These are phyloP conservation scores for Cariama cristata DNA, from an alignment of 2,113 vertebrate genomes.

Conservation along the genomic window DNA sequence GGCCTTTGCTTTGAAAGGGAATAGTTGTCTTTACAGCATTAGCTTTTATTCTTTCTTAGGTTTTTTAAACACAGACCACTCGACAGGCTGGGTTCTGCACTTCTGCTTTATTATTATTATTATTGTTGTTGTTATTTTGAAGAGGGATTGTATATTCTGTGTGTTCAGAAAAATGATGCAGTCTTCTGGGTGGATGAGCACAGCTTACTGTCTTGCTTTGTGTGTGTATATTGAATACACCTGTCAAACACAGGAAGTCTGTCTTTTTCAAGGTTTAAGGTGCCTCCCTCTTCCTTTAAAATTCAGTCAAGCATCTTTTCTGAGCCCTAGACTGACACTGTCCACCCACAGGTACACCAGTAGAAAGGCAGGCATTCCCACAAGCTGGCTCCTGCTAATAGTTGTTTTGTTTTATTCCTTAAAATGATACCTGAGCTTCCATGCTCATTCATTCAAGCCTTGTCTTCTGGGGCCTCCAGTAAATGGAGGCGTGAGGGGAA, in stretches of 20 bases:
- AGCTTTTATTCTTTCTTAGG: slow-evolving; percentile 21
- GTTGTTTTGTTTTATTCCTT: not conserved
- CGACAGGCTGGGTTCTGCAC: slow-evolving; percentile 18
- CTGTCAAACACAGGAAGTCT: slow-evolving; percentile 24
- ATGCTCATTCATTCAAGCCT: slow-evolving; percentile 9
- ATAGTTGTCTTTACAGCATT: slow-evolving; percentile 40
- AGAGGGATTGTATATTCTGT: not conserved
- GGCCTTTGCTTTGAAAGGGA: slow-evolving; percentile 70
- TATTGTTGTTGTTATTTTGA: not conserved
- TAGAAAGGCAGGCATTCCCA: not conserved
- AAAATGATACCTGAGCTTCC: slow-evolving; percentile 36
- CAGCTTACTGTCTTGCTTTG: slow-evolving; percentile 29
- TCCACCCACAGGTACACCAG: slow-evolving; percentile 6
- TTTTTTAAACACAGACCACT: slow-evolving; percentile 25
- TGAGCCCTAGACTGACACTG: not conserved
- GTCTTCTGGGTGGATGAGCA: slow-evolving; percentile 7
- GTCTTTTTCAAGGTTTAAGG: not conserved
- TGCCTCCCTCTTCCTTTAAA: slow-evolving; percentile 6
- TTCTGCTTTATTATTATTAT: not conserved
- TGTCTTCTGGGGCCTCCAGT: not conserved
- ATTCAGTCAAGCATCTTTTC: not conserved
- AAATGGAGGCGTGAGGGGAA: not conserved
- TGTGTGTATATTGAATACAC: not conserved
- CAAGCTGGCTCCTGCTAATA: not conserved
- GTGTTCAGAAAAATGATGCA: slow-evolving; percentile 19